Base-by-base conservation (phyloP, 2,113 vertebrate species). In the Hiodon tergisus region DNA sequence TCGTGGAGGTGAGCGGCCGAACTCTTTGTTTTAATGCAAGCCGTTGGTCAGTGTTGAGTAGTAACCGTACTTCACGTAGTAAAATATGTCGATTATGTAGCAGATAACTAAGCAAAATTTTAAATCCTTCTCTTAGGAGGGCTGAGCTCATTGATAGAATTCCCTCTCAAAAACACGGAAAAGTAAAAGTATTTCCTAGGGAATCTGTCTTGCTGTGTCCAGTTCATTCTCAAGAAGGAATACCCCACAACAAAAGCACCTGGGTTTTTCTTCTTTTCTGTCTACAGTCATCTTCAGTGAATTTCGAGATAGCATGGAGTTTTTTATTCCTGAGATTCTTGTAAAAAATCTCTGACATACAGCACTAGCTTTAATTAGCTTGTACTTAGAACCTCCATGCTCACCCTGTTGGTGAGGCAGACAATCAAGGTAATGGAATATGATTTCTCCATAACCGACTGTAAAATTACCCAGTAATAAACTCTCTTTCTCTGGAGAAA, bases 1-100 rank as follows among this genome's bases (percentile, higher is more conserved):
- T 99, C 3, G 93, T 99, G 46, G 95, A 98, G 94, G 97, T 98
- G 92, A 94, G 93, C 71, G n/a, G 5, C 47, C 31, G 9, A 16
- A 53, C n/a, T 14, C 7, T 17, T 16, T 9, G 14, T 47, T 59
- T 3, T 1, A 2, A 52, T 54, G 46, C 50, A 7, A 54, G n/a
- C 14, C 50, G 50, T 8, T 46, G 10, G 2, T 4, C 54, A 58
- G 50, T 62, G 47, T 55, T 55, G 60, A 11, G 59, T 58, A 9
- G n/a, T 31, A 51, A 14, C 58, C 5, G 4, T 5, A 59, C 58
- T 59, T 59, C 31, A 31, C 31, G 31, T 31, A 31, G 2, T 31
- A 31, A 0, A 31, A 31, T 31, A 31, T 31, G 31, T 31, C 31
- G 31, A 31, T 31, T 2, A 31, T 31, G 2, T 31, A 31, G 31